phyloP scores from a whole-genome alignment of 2,797 vertebrate genomes.

The Chelon auratus region DNA sequence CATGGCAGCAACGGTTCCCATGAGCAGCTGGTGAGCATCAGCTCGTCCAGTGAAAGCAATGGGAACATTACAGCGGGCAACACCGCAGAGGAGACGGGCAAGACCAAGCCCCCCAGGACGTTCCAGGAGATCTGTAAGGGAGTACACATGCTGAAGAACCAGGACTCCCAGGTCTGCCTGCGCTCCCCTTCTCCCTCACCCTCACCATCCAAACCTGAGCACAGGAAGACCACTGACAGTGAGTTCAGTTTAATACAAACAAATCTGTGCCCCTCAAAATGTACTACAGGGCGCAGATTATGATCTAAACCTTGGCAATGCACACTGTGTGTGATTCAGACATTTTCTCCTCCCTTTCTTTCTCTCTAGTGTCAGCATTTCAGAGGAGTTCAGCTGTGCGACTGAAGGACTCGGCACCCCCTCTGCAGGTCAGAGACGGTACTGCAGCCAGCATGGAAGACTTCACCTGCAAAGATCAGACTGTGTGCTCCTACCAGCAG shows the following conservation, averaged over 20 bases:
- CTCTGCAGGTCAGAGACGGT: slow-evolving; percentile 70
- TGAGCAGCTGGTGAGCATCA: slow-evolving; percentile 90
- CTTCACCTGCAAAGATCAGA: slow-evolving; percentile 87
- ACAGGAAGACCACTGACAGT: slow-evolving; percentile 80
- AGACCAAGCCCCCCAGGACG: slow-evolving; percentile 80
- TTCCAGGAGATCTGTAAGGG: slow-evolving; percentile 90
- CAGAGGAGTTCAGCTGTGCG: slow-evolving; percentile 72
- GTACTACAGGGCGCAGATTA: background rate
- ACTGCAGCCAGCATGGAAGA: slow-evolving; percentile 80
- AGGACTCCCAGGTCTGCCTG: slow-evolving; percentile 80
- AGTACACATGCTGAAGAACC: slow-evolving; percentile 87
- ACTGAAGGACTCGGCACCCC: slow-evolving; percentile 66
- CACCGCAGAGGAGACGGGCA: slow-evolving; percentile 80
- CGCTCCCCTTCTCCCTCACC: slow-evolving; percentile 55
- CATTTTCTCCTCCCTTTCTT: background rate
- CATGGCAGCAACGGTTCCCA: slow-evolving; percentile 90
- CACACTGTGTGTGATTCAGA: background rate
- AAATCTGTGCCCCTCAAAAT: background rate
- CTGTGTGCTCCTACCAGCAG: slow-evolving; percentile 94
- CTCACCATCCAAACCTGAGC: slow-evolving; percentile 74
- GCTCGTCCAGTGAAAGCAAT: slow-evolving; percentile 93
- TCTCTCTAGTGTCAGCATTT: slow-evolving; percentile 47
- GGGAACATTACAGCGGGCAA: slow-evolving; percentile 77
- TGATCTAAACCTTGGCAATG: background rate
- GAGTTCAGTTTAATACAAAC: slow-evolving; percentile 53